Evolutionary conservation across 2,113 vertebrate species (phyloP).

Genomic region (Hippocampus comes): DNA sequence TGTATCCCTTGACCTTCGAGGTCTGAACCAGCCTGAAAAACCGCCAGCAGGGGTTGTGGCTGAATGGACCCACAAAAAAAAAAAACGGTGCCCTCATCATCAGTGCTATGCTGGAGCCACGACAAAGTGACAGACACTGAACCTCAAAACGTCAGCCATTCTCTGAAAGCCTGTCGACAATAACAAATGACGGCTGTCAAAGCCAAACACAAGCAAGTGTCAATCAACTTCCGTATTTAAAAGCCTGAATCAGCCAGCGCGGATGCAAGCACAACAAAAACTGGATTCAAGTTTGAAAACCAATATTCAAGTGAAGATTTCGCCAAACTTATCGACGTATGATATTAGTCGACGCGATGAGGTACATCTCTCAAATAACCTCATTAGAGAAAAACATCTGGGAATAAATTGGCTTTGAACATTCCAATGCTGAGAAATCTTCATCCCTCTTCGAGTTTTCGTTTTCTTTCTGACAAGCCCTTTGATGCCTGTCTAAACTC

Average conservation of each 20-base stretch:
- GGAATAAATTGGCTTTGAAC: slow-evolving; percentile 18
- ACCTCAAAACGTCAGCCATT: slow-evolving; percentile 58
- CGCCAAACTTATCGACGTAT: slow-evolving; percentile 6
- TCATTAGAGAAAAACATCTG: slow-evolving; percentile 23
- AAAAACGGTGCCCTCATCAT: slow-evolving; percentile 22
- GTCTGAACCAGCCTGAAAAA: slow-evolving; percentile 22
- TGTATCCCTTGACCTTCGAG: slow-evolving; percentile 60
- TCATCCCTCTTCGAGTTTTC: slow-evolving; percentile 10
- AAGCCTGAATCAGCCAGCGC: slow-evolving; percentile 26
- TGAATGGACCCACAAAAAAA: slow-evolving; percentile 30
- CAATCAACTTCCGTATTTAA: slow-evolving; percentile 62
- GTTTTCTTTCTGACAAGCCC: slow-evolving; percentile 10
- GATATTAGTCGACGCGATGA: not conserved
- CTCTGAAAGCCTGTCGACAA: slow-evolving; percentile 54
- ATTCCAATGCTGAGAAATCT: slow-evolving; percentile 25
- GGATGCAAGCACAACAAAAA: slow-evolving; percentile 12
- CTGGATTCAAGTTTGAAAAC: not conserved
- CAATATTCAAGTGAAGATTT: not conserved
- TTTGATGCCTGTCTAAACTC: slow-evolving; percentile 39
- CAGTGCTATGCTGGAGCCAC: slow-evolving; percentile 40
- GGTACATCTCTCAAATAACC: slow-evolving; percentile 26
- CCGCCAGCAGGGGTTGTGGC: slow-evolving; percentile 22
- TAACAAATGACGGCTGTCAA: slow-evolving; percentile 66
- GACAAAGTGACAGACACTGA: slow-evolving; percentile 42
- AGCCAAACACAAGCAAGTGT: slow-evolving; percentile 55